Base-by-base conservation (phyloP, 2,797 vertebrate species). In the Falco naumanni region DNA sequence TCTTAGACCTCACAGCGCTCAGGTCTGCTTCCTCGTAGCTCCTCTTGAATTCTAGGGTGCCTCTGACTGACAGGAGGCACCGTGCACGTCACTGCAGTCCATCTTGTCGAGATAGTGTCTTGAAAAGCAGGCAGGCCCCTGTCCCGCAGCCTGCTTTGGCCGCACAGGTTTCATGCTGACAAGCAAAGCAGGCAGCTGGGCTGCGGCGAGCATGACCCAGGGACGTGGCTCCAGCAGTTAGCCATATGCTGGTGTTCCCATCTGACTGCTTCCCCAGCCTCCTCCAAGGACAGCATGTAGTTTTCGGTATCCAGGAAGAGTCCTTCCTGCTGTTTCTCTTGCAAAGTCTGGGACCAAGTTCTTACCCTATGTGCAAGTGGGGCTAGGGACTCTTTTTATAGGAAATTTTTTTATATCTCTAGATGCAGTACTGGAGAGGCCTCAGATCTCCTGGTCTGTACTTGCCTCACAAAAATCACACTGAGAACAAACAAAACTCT, bases 341-440 rank as follows among this genome's bases (percentile, higher is more conserved):
- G 7, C 77, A 86, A 39, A 83, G 78, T 70, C 79, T 88, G 92
- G 94, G 93, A 93, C 93, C 93, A 91, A 4, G 84, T 63, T 95
- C 87, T 65, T 69, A 22, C 64, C 86, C 89, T 79, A 3, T 13
- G 2, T 90, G 77, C 66, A 59, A 60, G 10, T 91, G 72, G 84
- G 76, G 61, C 72, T 59, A 68, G 54, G 69, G 72, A 80, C 68
- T 83, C 5, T 20, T 78, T 91, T 90, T 83, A 53, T 59, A 50
- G 25, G 56, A 33, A 34, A 4, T 74, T 57, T 89, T 92, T 84
- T 59, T 84, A 8, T 90, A 29, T 72, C 6, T 81, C 28, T 81
- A 63, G 54, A 25, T 93, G 56, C 37, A 18, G 57, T 63, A 69
- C 66, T 79, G 66, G 61, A 84, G 93, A 84, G 87, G 65, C 75